Evolutionary conservation across 1,140 invertebrate species (phyloP), one percentile per base, ranked within the genome.

Genomic region (Saccostrea echinata): DNA sequence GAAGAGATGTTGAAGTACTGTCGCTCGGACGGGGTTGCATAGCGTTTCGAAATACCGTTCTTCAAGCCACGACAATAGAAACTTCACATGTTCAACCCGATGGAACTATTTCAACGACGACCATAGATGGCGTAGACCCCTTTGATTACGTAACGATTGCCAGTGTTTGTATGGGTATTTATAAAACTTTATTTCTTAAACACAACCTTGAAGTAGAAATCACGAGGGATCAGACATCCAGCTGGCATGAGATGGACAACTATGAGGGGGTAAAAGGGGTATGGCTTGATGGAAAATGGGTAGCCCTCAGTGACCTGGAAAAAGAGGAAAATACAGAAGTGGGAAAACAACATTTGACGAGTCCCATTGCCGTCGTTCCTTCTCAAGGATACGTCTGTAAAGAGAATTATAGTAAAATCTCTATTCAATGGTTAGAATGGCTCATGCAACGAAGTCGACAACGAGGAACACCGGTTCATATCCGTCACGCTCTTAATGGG

Each of bases 111-210:
- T 35, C 35, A 61, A 88, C 21, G 51, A 43, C 16, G n/a, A 76
- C n/a, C 53, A 33, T 9, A n/a, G 76, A 64, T 52, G 53, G 84
- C 27, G 68, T 88, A 83, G 87, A 88, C 61, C 88, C 88, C 11
- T 86, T 83, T 83, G 61, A 88, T 51, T 68, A 86, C 43, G 57
- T 88, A 18, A 88, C 88, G 1, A 88, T 88, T 30, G 88, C 88
- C n/a, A 82, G 84, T 24, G 88, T 76, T 0, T 88, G 88, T 24
- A 52, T 71, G 57, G 68, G 71, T 13, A 84, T 89, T 9, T 89
- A 76, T 55, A 71, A 80, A 53, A 64, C 85, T 53, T 51, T 84
- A 35, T 89, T 89, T 57, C n/a, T 89, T 18, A 52, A 71, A 24
- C 80, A 89, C 21, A 84, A 84, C 8, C 13, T 51, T 51, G 81